Evolutionary conservation across 2,888 invertebrate species (phyloP).

Genomic region (Stenodema calcarata): DNA sequence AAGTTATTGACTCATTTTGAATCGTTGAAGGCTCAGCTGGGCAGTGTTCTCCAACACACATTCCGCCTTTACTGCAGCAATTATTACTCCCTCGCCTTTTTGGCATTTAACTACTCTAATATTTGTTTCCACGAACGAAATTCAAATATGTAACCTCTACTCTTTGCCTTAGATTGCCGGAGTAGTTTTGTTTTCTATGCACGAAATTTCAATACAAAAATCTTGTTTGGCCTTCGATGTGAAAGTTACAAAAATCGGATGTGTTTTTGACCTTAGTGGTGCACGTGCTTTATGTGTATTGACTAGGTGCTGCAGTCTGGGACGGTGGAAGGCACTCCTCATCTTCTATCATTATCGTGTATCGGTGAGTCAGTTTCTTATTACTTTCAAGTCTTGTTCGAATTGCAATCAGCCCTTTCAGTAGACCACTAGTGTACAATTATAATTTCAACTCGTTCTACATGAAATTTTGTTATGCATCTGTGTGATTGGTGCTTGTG

Average conservation of each 20-base stretch:
- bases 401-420: not conserved
- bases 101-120: no score
- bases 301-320: slow-evolving; percentile 38
- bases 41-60: not conserved
- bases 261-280: not conserved
- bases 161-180: no score
- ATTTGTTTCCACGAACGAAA: no score
- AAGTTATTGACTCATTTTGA: not conserved
- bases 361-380: slow-evolving; percentile 33
- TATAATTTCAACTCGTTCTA: not conserved
- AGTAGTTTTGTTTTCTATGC: no score
- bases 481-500: not conserved
- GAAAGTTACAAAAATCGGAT: not conserved
- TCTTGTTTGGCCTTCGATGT: no score
- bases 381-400: not conserved
- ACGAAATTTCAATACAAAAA: no score
- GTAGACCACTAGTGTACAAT: not conserved
- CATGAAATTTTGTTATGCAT: not conserved
- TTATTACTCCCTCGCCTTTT: not conserved
- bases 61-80: slow-evolving; percentile 29
- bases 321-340: slow-evolving; percentile 25
- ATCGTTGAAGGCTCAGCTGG: not conserved
- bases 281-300: not conserved
- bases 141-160: no score
- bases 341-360: not conserved